A percentile compares a stretch with the other conserved stretches of the same genome.
These are phyloP conservation scores for Argentina silus DNA, from an alignment of 2,797 vertebrate species.

Conservation along the genomic window DNA sequence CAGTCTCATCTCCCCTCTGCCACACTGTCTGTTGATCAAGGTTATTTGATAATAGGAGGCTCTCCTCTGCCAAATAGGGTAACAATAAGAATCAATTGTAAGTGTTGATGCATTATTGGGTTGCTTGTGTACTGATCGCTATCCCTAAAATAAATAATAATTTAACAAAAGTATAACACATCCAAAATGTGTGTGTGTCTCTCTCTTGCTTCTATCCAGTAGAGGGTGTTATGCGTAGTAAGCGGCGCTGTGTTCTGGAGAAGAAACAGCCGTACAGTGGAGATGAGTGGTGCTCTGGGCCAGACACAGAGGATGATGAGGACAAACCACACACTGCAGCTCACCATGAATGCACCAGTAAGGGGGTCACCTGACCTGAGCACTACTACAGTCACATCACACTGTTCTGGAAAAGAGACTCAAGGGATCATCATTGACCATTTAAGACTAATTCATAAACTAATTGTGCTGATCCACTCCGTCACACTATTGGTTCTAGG, in stretches of 20 bases:
- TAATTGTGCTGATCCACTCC: too few relatives aligned
- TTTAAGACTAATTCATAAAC: too few relatives aligned
- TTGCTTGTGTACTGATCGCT: background rate
- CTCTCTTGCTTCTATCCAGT: conserved; percentile 52
- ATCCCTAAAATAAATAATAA: too few relatives aligned
- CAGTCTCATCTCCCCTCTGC: conserved; percentile 32
- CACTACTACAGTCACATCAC: background rate
- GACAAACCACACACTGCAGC: conserved; percentile 87
- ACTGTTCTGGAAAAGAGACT: background rate
- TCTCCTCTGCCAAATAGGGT: too few relatives aligned
- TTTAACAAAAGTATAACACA: background rate
- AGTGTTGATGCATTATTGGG: too few relatives aligned
- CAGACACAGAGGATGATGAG: conserved; percentile 93
- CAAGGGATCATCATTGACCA: background rate
- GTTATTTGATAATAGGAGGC: conserved; percentile 23
- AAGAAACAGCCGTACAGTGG: conserved; percentile 98
- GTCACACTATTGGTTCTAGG: too few relatives aligned
- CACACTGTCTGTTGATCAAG: conserved; percentile 28
- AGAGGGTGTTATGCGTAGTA: conserved; percentile 91
- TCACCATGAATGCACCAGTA: conserved; percentile 84
- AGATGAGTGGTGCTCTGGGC: conserved; percentile 98
- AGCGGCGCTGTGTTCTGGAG: conserved; percentile 94
- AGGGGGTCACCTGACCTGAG: too few relatives aligned
- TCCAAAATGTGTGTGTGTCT: conserved; percentile 15
- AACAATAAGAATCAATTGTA: too few relatives aligned